These are phyloP conservation scores for Trisateles emortualis DNA, from an alignment of 2,888 invertebrate genomes.

Conservation along the genomic window DNA sequence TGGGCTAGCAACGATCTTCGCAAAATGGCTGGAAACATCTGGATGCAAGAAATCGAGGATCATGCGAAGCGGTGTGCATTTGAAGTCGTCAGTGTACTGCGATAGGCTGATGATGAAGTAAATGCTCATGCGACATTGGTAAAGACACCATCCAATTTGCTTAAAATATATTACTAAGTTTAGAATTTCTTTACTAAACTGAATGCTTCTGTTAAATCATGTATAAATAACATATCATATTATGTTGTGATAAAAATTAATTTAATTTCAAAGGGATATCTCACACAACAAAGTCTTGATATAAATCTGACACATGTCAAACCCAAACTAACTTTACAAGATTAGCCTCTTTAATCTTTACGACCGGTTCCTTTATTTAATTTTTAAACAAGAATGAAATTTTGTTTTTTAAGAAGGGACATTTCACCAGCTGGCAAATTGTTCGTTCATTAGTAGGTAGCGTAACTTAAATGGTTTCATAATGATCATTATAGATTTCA, in stretches of 20 bases:
- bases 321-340: conserved; percentile 10
- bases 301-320: conserved; percentile 14
- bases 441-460: not conserved
- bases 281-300: conserved; percentile 7
- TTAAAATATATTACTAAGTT: no score
- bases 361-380: not conserved
- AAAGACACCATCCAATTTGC: no score
- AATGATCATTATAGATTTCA: not conserved
- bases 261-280: not conserved
- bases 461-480: no score
- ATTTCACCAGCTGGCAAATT: not conserved
- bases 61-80: no score
- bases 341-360: conserved; percentile 12
- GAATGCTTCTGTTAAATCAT: not conserved
- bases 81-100: no score
- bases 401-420: not conserved
- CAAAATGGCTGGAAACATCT: no score
- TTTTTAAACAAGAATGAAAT: not conserved
- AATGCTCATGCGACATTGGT: no score
- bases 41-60: no score
- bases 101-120: no score
- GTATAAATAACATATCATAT: not conserved
- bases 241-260: not conserved
- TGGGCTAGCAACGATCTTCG: no score
- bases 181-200: no score